phyloP scores from a whole-genome alignment of 1,140 invertebrate species.

The Pteromalus puparum region DNA sequence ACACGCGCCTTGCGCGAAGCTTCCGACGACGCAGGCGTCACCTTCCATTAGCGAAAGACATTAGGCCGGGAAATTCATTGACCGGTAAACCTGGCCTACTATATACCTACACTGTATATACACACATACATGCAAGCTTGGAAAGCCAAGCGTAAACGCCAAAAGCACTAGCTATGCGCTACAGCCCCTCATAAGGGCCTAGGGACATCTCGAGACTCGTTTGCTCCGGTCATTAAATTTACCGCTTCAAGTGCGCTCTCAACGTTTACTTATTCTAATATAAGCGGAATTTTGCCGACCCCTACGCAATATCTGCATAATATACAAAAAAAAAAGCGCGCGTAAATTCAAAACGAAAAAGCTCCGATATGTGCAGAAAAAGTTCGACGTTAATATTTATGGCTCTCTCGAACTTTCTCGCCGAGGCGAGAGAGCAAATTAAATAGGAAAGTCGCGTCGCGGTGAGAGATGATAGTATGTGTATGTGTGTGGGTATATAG shows the following conservation, averaged over 20 bases:
- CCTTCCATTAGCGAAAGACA: slow-evolving; percentile 26
- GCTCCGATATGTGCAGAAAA: not conserved
- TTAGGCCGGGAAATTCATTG: slow-evolving; percentile 36
- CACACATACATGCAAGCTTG: not conserved
- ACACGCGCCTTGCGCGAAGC: not conserved
- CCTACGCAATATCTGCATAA: not conserved
- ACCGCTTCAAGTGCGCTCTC: not conserved
- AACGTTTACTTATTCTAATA: not conserved
- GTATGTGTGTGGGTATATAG: not conserved
- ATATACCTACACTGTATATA: not conserved
- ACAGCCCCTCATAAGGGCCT: not conserved
- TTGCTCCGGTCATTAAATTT: slow-evolving; percentile 29
- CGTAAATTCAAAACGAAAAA: not conserved
- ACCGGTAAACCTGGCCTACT: slow-evolving; percentile 8
- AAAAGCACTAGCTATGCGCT: not conserved
- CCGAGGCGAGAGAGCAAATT: not conserved
- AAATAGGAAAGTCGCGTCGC: slow-evolving; percentile 18
- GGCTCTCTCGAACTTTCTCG: slow-evolving; percentile 13
- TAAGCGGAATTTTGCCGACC: not conserved
- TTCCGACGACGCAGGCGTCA: not conserved
- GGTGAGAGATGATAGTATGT: not conserved
- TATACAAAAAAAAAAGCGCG: not conserved
- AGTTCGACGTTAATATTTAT: slow-evolving; percentile 21
- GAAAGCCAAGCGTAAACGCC: slow-evolving; percentile 26
- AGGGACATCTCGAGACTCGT: slow-evolving; percentile 33